These are phyloP conservation scores for Caiman crocodilus DNA, from an alignment of 2,797 vertebrate species.

Conservation along the genomic window DNA sequence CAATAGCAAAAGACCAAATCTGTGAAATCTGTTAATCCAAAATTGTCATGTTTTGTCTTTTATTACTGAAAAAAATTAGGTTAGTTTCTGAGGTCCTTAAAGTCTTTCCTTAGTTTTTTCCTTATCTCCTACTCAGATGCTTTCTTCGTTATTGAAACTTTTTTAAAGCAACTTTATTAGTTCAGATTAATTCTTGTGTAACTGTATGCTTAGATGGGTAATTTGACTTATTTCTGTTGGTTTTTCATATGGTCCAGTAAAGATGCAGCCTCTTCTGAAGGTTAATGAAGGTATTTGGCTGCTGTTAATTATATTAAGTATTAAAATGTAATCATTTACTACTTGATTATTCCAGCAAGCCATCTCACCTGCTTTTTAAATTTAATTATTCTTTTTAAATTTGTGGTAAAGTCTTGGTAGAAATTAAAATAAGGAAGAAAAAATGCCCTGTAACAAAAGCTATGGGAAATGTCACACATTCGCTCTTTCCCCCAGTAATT, in stretches of 20 bases:
- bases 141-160: background rate
- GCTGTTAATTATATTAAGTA: background rate
- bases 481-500: background rate
- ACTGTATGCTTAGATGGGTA: background rate
- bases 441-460: background rate
- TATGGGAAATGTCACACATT: background rate
- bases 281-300: background rate
- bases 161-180: background rate
- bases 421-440: background rate
- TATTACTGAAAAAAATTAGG: background rate
- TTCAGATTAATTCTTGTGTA: background rate
- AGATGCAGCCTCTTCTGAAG: background rate
- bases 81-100: background rate
- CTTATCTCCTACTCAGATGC: background rate
- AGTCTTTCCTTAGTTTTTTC: too few relatives aligned
- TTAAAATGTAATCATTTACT: background rate
- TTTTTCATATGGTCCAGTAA: background rate
- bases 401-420: background rate
- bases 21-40: background rate
- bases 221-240: background rate
- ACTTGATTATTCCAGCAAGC: background rate
- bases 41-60: conserved; percentile 27
- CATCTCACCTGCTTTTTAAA: background rate
- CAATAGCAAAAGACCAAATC: background rate
- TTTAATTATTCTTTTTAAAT: background rate